Evolutionary conservation across 1,140 invertebrate genomes (phyloP).

Genomic region (Neodiprion lecontei): DNA sequence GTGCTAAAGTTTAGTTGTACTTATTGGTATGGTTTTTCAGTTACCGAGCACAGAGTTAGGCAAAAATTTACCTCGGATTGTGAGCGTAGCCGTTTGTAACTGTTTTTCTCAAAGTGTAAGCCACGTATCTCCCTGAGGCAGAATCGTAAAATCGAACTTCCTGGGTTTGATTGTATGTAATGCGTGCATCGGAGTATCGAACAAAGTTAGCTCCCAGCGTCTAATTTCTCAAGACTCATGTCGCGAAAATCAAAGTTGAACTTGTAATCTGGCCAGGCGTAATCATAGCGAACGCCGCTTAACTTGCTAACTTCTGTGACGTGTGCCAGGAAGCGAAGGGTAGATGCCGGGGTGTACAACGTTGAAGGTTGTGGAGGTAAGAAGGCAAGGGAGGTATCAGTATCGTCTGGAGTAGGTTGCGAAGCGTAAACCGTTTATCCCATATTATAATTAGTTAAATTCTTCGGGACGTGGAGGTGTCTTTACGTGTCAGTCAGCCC

Average conservation of each 20-base stretch:
- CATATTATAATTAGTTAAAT: conserved; percentile 65
- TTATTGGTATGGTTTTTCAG: no score
- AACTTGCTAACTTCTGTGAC: conserved; percentile 53
- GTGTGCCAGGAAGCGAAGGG: conserved; percentile 44
- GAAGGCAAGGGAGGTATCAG: conserved; percentile 41
- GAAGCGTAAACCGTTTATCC: conserved; percentile 61
- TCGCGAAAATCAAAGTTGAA: conserved; percentile 43
- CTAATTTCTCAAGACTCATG: neutral
- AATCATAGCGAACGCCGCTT: conserved; percentile 41
- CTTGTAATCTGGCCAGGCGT: conserved; percentile 40
- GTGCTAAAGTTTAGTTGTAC: no score
- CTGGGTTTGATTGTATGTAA: no score
- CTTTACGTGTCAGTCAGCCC: conserved; percentile 62
- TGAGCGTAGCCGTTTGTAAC: no score
- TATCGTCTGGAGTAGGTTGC: conserved; percentile 56
- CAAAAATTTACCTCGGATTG: no score
- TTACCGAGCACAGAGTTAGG: no score
- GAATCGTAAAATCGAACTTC: no score
- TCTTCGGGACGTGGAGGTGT: conserved; percentile 62
- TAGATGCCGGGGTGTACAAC: conserved; percentile 22
- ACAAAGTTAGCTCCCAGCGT: neutral
- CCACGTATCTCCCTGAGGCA: no score
- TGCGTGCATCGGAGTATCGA: neutral
- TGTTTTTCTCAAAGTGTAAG: no score
- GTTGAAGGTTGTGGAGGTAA: conserved; percentile 8